These are phyloP conservation scores for Drosophila heteroneura DNA, from an alignment of 2,888 invertebrate species.

Conservation along the genomic window DNA sequence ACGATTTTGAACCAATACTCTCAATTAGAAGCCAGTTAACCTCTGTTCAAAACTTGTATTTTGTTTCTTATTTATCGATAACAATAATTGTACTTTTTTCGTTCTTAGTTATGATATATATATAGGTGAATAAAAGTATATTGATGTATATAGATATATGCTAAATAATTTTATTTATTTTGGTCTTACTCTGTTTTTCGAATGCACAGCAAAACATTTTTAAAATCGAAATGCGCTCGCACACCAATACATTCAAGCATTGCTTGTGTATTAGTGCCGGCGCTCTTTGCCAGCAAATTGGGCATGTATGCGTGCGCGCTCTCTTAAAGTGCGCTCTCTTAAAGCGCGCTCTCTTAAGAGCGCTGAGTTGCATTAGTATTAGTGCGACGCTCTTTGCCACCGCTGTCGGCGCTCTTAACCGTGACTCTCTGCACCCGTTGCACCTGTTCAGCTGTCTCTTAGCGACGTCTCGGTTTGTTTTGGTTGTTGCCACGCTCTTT, in stretches of 20 bases:
- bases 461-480: slow-evolving; percentile 32
- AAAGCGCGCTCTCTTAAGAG: slow-evolving; percentile 46
- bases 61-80: background rate
- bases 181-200: background rate
- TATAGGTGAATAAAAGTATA: background rate
- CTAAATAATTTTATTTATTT: background rate
- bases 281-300: slow-evolving; percentile 57
- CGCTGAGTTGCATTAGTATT: slow-evolving; percentile 57
- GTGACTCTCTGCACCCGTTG: slow-evolving; percentile 25
- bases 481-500: slow-evolving; percentile 38
- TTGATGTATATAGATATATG: background rate
- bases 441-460: slow-evolving; percentile 52
- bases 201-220: slow-evolving; percentile 7
- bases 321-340: slow-evolving; percentile 59
- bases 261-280: slow-evolving; percentile 34
- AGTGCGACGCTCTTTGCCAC: slow-evolving; percentile 51
- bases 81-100: background rate
- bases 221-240: slow-evolving; percentile 22
- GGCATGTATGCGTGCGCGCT: slow-evolving; percentile 54
- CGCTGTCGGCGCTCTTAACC: slow-evolving; percentile 1
- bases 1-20: background rate
- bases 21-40: background rate
- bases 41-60: background rate
- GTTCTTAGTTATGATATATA: background rate
- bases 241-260: slow-evolving; percentile 54